Evolutionary conservation across 2,113 vertebrate species (phyloP).

Genomic region (Struthio camelus): DNA sequence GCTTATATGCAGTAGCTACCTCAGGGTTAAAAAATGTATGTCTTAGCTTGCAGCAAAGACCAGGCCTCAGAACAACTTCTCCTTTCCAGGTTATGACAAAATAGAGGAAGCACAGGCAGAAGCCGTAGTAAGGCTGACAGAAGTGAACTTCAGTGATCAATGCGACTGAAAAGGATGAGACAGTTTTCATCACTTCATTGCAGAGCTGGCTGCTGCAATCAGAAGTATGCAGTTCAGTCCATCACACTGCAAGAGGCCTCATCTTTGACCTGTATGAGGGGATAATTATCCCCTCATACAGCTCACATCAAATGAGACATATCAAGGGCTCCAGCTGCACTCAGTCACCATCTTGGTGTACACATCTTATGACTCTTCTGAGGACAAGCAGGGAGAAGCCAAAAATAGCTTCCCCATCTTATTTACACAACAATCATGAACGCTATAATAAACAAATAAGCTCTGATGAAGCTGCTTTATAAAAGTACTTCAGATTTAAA

Average conservation of each 20-base stretch:
- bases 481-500: constrained; percentile 58
- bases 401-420: constrained; percentile 49
- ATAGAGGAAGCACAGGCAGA: background rate
- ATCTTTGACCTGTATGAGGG: constrained; percentile 12
- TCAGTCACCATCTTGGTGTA: constrained; percentile 11
- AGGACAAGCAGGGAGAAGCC: constrained; percentile 29
- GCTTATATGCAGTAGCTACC: background rate
- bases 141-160: background rate
- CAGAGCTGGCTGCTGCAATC: background rate
- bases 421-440: constrained; percentile 64
- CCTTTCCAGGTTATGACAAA: background rate
- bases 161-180: background rate
- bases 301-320: background rate
- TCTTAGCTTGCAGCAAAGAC: background rate
- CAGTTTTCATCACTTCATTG: background rate
- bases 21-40: background rate
- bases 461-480: constrained; percentile 59
- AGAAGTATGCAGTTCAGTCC: background rate
- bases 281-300: constrained; percentile 6
- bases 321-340: constrained; percentile 34
- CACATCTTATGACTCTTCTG: background rate
- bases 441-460: constrained; percentile 62
- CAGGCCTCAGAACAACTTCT: background rate
- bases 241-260: background rate
- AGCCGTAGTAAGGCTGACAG: background rate